phyloP scores from a whole-genome alignment of 1,140 invertebrate genomes.

The Drosophila kepulauana region DNA sequence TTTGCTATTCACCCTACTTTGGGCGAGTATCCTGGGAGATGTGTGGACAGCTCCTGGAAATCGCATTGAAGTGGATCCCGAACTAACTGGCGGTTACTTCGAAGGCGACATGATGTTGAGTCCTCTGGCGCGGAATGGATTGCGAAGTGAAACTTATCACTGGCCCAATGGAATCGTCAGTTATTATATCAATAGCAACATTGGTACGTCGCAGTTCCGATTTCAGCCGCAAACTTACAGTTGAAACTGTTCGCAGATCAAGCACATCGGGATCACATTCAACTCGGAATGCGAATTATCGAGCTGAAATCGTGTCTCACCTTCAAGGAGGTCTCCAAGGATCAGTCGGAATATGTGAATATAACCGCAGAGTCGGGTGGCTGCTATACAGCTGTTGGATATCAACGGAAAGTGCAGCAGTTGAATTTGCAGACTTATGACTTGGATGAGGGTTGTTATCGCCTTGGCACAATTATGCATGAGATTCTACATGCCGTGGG shows the following conservation, averaged over 20 bases:
- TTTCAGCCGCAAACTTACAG: not conserved
- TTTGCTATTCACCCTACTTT: not conserved
- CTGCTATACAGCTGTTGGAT: slow-evolving; percentile 86
- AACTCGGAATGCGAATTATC: slow-evolving; percentile 47
- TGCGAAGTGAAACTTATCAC: slow-evolving; percentile 86
- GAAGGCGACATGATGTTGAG: slow-evolving; percentile 69
- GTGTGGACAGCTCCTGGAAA: slow-evolving; percentile 33
- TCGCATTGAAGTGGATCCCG: slow-evolving; percentile 59
- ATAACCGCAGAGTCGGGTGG: slow-evolving; percentile 85
- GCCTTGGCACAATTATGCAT: slow-evolving; percentile 87
- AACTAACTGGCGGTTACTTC: slow-evolving; percentile 59
- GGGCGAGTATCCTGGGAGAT: not conserved
- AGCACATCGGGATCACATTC: slow-evolving; percentile 62
- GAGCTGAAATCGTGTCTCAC: slow-evolving; percentile 56
- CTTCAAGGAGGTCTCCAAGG: slow-evolving; percentile 53
- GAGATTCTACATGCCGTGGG: slow-evolving; percentile 89
- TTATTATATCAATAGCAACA: slow-evolving; percentile 86
- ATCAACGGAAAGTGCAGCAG: slow-evolving; percentile 85
- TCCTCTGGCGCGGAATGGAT: slow-evolving; percentile 85
- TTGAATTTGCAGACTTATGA: slow-evolving; percentile 85
- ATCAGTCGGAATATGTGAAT: slow-evolving; percentile 79
- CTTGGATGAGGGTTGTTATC: slow-evolving; percentile 78
- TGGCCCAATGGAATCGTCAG: slow-evolving; percentile 88
- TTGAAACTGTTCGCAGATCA: slow-evolving; percentile 41
- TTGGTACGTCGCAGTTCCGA: slow-evolving; percentile 41